Conservation (phyloP, 2,113 vertebrate genomes). For the Albula goreensis region DNA sequence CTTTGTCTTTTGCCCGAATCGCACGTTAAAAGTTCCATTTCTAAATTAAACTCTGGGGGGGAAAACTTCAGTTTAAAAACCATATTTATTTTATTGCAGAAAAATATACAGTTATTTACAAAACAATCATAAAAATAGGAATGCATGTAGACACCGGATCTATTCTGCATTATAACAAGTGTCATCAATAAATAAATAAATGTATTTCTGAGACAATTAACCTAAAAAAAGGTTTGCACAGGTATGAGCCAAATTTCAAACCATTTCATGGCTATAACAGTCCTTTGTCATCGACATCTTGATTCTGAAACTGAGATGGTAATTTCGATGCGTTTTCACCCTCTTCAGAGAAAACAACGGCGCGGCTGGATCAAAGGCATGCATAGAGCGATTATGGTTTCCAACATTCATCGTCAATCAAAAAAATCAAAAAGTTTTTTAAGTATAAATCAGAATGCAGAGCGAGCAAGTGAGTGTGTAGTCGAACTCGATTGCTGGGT, state of each 20-base stretch:
- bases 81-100: conserved; percentile 96
- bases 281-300: conserved; percentile 51
- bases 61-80: conserved; percentile 44
- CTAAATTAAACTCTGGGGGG: not conserved
- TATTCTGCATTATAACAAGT: conserved; percentile 86
- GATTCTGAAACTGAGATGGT: conserved; percentile 44
- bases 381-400: conserved; percentile 67
- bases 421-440: conserved; percentile 60
- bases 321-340: conserved; percentile 54
- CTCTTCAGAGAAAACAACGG: conserved; percentile 49
- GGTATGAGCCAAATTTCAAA: conserved; percentile 71
- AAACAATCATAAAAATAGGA: conserved; percentile 95
- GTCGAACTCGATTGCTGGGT: conserved; percentile 67
- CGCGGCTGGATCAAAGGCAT: conserved; percentile 78
- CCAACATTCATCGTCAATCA: conserved; percentile 90
- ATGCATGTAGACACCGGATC: conserved; percentile 93
- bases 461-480: conserved; percentile 68
- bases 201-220: conserved; percentile 75
- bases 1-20: not conserved
- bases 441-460: conserved; percentile 79
- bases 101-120: conserved; percentile 98
- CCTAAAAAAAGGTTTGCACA: conserved; percentile 68
- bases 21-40: not conserved
- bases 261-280: conserved; percentile 51
- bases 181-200: conserved; percentile 99